These are phyloP conservation scores for Leptosomus discolor DNA, from an alignment of 2,113 vertebrate species.

Conservation along the genomic window DNA sequence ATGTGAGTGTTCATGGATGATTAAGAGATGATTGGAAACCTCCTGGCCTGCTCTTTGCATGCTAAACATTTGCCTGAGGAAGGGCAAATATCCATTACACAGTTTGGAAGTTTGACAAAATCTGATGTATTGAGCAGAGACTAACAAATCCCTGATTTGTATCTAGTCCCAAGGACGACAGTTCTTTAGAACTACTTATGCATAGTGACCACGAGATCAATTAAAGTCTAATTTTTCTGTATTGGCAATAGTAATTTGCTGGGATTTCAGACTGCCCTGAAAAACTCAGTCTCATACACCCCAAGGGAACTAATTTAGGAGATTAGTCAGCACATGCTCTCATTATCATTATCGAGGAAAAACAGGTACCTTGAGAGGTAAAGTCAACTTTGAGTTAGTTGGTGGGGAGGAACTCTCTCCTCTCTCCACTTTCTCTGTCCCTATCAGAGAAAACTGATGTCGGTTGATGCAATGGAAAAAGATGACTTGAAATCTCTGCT, in stretches of 20 bases:
- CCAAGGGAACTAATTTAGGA: neutral
- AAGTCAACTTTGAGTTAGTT: neutral
- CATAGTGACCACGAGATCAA: neutral
- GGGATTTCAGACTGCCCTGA: neutral
- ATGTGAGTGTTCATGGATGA: neutral
- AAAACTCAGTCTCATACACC: neutral
- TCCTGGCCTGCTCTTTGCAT: neutral
- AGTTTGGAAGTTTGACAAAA: neutral
- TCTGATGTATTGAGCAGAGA: neutral
- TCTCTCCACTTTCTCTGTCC: neutral
- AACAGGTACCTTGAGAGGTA: neutral
- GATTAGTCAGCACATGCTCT: neutral
- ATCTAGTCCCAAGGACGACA: neutral
- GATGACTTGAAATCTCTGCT: neutral
- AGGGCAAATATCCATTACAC: neutral
- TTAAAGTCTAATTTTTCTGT: neutral
- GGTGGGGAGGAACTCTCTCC: neutral
- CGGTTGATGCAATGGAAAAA: neutral
- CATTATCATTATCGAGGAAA: neutral
- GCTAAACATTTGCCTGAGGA: neutral
- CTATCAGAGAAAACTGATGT: neutral
- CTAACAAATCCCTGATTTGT: neutral
- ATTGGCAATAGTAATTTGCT: neutral
- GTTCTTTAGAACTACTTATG: neutral
- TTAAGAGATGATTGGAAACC: conserved; percentile 26